Base-by-base conservation (phyloP, 2,888 invertebrate genomes). In the Andrena trimmerana region DNA sequence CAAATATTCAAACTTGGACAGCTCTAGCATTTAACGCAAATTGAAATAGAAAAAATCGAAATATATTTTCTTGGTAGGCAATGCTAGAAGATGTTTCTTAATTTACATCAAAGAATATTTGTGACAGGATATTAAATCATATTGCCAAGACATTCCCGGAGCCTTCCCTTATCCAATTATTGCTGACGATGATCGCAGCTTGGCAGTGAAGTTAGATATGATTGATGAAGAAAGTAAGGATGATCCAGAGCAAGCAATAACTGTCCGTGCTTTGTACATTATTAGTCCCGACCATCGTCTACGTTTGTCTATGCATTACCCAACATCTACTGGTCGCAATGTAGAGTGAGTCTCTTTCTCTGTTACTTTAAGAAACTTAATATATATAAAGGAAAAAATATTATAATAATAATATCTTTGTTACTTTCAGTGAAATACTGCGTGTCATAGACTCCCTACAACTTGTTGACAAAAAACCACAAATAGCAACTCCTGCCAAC, bases 401-500 rank as follows among this genome's bases (percentile, higher is more conserved):
- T n/a, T 67, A 20, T 42, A 29, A 59, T 68, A 68, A 36, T 27
- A 10, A 57, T n/a, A 27, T 36, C 3, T 2, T 59, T 48, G 5
- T 48, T 10, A 3, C 16, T 78, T 87, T 10, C 92, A 98, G 98
- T 94, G 98, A 98, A 95, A 97, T 98, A 83, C 94, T 98, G 31
- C 95, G 98, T 78, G 97, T 97, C 31, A 95, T 98, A 83, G 98
- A 98, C 93, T 97, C 98, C 0, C 95, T 98, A 60, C 97, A 98
- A 94, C 94, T 98, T 85, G 97, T 97, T 0, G 96, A 96, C 86
- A 95, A 94, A 77, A 94, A 95, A 74, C 96, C 97, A 88, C 95
- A 97, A 80, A 95, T 97, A 77, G 98, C 98, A 8, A 98, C 98
- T 4, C 98, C 98, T 27, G 98, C 96, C 31, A 97, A 98, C 93